Evolutionary conservation across 37 sponge, comb jelly and placozoan genomes (phyloP).

Genomic region (Tethya wilhelma): DNA sequence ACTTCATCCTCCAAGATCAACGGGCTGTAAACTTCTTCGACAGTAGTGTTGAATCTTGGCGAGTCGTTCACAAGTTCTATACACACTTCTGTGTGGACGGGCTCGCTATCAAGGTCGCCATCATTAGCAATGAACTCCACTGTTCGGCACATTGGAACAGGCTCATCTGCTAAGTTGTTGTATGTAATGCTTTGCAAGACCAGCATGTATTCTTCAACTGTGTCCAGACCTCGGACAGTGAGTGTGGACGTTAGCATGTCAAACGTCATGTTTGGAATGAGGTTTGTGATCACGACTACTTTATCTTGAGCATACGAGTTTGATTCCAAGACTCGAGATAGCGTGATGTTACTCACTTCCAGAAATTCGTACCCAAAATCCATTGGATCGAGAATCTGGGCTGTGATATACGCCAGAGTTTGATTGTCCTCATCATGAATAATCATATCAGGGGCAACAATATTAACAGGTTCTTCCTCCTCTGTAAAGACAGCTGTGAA

Average conservation of each 20-base stretch:
- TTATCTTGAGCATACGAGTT: conserved; percentile 33
- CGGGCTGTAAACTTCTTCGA: conserved; percentile 46
- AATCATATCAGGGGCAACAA: conserved; percentile 47
- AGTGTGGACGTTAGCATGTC: conserved; percentile 31
- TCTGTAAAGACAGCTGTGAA: conserved; percentile 59
- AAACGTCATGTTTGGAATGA: conserved; percentile 70
- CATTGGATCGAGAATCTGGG: conserved; percentile 54
- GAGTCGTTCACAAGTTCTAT: conserved; percentile 77
- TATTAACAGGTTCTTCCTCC: conserved; percentile 66
- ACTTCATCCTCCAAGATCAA: conserved; percentile 71
- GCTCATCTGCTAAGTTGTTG: conserved; percentile 77
- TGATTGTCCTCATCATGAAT: conserved; percentile 80
- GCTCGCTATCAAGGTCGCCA: conserved; percentile 63
- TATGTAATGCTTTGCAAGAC: conserved; percentile 75
- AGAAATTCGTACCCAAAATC: conserved; percentile 63
- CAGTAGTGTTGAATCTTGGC: conserved; percentile 65
- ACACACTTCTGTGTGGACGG: conserved; percentile 53
- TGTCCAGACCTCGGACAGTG: conserved; percentile 70
- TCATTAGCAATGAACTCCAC: conserved; percentile 75
- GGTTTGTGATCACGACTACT: conserved; percentile 46
- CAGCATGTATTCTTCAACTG: conserved; percentile 63
- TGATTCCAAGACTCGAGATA: conserved; percentile 19
- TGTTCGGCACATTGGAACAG: conserved; percentile 3
- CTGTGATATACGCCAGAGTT: conserved; percentile 69
- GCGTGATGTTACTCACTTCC: conserved; percentile 39